Base-by-base conservation (phyloP, 2,888 invertebrate genomes). In the Eulithis testata region DNA sequence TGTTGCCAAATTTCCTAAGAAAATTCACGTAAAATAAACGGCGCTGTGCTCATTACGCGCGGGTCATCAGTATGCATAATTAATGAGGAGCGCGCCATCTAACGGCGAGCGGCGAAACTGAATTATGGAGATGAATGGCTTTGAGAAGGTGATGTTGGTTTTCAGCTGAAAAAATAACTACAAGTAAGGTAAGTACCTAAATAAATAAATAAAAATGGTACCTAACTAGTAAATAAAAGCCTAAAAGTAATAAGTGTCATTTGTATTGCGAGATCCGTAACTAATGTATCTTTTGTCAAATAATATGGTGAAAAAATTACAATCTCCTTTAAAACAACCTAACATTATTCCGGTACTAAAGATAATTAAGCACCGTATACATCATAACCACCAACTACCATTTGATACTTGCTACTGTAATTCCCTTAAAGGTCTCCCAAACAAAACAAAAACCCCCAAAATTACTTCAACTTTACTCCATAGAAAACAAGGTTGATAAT, bases 31-130 rank as follows among this genome's bases (percentile, higher is more conserved):
- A 81, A 82, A 80, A 80, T 80, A 74, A 74, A 73, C 73, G 75
- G 65, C 50, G 66, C 65, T 63, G 63, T 70, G 73, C 94, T 95
- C 95, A 95, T 95, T 95, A 95, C 91, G 60, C 85, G 83, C 87
- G 91, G 94, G 95, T 95, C 95, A 95, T 95, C 95, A 95, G 95
- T 95, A 95, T 95, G 95, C 95, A 95, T 95, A 95, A 95, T 95
- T 93, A 95, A 95, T 95, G 94, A 95, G 94, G 79, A 81, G 65
- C 79, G 75, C 85, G 84, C 89, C 91, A 91, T 87, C 92, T 90
- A 87, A 80, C 83, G 84, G 82, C 70, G 78, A 77, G 79, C 75
- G 81, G 82, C 78, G 70, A 85, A 86, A 91, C 90, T 87, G 82
- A 82, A 79, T 86, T 80, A 53, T 74, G 66, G 75, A 84, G 88